Conservation (phyloP, 2,113 vertebrate genomes). For the Chitala chitala region DNA sequence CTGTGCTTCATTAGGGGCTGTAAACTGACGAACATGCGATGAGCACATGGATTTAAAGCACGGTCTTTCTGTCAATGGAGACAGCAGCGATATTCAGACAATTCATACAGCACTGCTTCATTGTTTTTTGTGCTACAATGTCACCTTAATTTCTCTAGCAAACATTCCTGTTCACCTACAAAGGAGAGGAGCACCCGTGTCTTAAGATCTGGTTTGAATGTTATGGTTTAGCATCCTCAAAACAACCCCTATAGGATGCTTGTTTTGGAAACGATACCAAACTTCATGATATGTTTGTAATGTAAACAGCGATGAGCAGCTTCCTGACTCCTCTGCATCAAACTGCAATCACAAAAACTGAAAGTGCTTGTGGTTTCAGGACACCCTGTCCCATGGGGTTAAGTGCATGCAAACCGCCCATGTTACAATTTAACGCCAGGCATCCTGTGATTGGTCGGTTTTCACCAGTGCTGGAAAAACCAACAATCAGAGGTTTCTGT, state of each 20-base stretch:
- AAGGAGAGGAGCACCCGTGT: neutral
- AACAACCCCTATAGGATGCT: neutral
- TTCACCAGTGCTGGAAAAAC: neutral
- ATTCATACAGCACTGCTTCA: neutral
- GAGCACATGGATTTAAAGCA: neutral
- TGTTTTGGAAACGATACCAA: neutral
- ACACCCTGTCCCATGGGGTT: neutral
- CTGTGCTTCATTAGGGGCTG: neutral
- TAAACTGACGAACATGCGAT: neutral
- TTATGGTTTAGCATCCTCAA: neutral
- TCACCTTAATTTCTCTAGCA: neutral
- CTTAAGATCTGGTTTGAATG: neutral
- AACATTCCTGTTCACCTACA: neutral
- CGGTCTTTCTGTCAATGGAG: neutral
- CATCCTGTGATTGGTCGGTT: no score
- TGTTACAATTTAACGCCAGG: neutral
- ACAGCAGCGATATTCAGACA: neutral
- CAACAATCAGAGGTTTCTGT: neutral
- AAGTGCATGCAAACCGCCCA: neutral
- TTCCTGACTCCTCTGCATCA: neutral
- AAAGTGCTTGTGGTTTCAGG: neutral
- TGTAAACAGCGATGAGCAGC: neutral
- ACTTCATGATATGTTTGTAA: neutral
- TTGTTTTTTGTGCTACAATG: neutral
- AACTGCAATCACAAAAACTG: neutral